Evolutionary conservation across 2,888 invertebrate species (phyloP).

Genomic region (Laspeyria flexula): DNA sequence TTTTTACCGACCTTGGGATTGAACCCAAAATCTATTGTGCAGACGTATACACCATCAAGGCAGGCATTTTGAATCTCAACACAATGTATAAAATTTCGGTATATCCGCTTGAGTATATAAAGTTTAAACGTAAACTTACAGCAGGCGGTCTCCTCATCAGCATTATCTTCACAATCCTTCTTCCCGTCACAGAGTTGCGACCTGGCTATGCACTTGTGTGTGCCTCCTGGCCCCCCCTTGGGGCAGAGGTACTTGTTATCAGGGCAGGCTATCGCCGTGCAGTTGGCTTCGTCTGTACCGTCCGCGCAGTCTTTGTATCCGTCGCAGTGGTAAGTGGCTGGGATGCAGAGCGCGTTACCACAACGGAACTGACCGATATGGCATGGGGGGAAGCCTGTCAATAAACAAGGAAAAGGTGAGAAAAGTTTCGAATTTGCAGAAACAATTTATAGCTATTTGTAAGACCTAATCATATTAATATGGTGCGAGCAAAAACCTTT

Average conservation of each 20-base stretch:
- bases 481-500: too few relatives aligned
- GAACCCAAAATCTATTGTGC: too few relatives aligned
- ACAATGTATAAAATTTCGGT: too few relatives aligned
- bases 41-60: too few relatives aligned
- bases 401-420: too few relatives aligned
- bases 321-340: slow-evolving; percentile 93
- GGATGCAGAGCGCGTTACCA: slow-evolving; percentile 97
- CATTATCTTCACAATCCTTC: slow-evolving; percentile 95
- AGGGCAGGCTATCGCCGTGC: slow-evolving; percentile 94
- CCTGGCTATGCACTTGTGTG: slow-evolving; percentile 95
- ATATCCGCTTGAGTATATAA: too few relatives aligned
- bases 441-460: too few relatives aligned
- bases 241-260: slow-evolving; percentile 97
- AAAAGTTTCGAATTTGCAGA: too few relatives aligned
- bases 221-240: slow-evolving; percentile 88
- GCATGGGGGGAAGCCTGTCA: slow-evolving; percentile 94
- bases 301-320: slow-evolving; percentile 97
- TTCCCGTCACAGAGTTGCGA: slow-evolving; percentile 96
- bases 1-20: too few relatives aligned
- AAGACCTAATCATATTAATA: too few relatives aligned
- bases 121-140: slow-evolving; percentile 88
- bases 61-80: too few relatives aligned
- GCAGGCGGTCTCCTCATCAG: slow-evolving; percentile 95
- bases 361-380: slow-evolving; percentile 97
- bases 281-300: slow-evolving; percentile 95